A percentile compares a stretch with the other conserved stretches of the same genome.
These are phyloP conservation scores for Nymphalis polychloros DNA, from an alignment of 2,888 invertebrate species.

Conservation along the genomic window DNA sequence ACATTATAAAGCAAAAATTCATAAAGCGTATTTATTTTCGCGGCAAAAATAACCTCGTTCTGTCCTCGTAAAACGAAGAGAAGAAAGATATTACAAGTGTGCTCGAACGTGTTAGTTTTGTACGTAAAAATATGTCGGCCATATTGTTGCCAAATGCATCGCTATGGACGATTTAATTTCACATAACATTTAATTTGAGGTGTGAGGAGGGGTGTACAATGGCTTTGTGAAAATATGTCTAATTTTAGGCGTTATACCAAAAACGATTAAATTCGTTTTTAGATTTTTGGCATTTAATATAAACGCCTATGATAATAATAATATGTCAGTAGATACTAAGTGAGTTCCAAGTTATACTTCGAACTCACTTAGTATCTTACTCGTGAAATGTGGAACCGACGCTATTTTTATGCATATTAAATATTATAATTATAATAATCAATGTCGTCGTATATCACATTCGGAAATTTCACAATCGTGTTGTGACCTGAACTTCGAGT, in stretches of 20 bases:
- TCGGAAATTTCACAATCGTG: too few species aligned
- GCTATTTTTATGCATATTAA: too few species aligned
- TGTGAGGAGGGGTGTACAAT: not conserved
- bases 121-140: slow-evolving; percentile 35
- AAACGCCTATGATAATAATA: too few species aligned
- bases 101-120: slow-evolving; percentile 14
- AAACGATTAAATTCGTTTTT: not conserved
- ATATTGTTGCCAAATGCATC: slow-evolving; percentile 39
- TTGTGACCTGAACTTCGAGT: too few species aligned
- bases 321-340: too few species aligned
- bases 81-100: slow-evolving; percentile 16
- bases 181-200: slow-evolving; percentile 45
- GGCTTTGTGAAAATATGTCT: not conserved
- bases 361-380: too few species aligned
- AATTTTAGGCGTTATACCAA: not conserved
- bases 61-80: slow-evolving; percentile 8
- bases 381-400: too few species aligned
- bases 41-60: slow-evolving; percentile 20
- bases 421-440: too few species aligned
- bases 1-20: slow-evolving; percentile 24
- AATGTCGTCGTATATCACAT: too few species aligned
- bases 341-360: too few species aligned
- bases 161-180: slow-evolving; percentile 44
- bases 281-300: not conserved
- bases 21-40: slow-evolving; percentile 24